A percentile compares a stretch with the other conserved stretches of the same genome.
These are phyloP conservation scores for Leucophenga montana DNA, from an alignment of 2,888 invertebrate species.

Conservation along the genomic window DNA sequence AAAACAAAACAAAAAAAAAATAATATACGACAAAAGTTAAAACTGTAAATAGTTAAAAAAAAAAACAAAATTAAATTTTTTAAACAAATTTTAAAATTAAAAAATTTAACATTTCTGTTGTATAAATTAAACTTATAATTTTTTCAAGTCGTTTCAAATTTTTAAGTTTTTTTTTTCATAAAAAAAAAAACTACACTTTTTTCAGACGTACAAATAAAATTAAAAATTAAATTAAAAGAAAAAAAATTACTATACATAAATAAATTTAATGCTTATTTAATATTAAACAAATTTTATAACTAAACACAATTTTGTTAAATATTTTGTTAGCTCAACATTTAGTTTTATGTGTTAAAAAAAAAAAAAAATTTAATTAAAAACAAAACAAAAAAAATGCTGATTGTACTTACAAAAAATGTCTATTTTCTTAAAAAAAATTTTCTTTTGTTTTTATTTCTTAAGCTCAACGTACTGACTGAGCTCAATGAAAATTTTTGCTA, in stretches of 20 bases:
- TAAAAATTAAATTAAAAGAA: constrained; percentile 45
- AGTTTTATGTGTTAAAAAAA: constrained; percentile 23
- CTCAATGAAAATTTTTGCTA: too few species aligned
- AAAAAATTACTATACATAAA: constrained; percentile 29
- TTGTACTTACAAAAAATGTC: constrained; percentile 25
- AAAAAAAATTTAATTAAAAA: constrained; percentile 13
- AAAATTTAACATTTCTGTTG: too few species aligned
- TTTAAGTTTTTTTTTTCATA: too few species aligned
- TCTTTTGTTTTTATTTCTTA: constrained; percentile 20
- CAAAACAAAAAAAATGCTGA: constrained; percentile 34
- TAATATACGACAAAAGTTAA: too few species aligned
- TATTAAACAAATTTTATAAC: constrained; percentile 22
- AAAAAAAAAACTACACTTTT: constrained; percentile 37
- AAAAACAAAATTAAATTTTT: background rate
- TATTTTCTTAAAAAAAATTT: background rate
- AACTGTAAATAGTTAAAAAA: constrained; percentile 34
- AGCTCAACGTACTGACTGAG: too few species aligned
- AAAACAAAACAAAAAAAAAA: constrained; percentile 47
- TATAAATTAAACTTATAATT: constrained; percentile 5
- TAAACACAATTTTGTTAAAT: constrained; percentile 61
- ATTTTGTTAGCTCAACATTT: constrained; percentile 60
- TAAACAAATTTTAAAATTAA: background rate
- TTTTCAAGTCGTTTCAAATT: too few species aligned
- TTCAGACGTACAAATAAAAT: constrained; percentile 60
- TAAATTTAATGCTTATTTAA: constrained; percentile 31